phyloP scores from a whole-genome alignment of 1,140 invertebrate genomes.

The Eupeodes corollae region DNA sequence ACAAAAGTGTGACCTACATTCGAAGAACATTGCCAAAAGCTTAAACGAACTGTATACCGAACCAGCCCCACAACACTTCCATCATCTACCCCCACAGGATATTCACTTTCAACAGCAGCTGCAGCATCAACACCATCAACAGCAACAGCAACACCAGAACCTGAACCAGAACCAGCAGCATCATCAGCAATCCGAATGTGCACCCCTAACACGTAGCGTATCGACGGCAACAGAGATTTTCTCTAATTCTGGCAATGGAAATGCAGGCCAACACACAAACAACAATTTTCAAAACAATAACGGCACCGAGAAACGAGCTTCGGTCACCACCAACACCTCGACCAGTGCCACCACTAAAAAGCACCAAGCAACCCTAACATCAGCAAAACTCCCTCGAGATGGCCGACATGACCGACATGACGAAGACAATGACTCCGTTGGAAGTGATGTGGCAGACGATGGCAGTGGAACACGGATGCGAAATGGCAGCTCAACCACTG shows the following conservation, averaged over 20 bases:
- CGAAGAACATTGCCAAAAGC: slow-evolving; percentile 32
- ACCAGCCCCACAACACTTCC: background rate
- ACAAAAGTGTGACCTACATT: slow-evolving; percentile 28
- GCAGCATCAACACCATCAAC: background rate
- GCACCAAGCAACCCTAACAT: background rate
- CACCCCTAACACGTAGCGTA: slow-evolving; percentile 31
- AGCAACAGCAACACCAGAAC: background rate
- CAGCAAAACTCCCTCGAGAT: background rate
- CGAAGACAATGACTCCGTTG: background rate
- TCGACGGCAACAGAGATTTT: slow-evolving; percentile 34
- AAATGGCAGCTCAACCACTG: background rate
- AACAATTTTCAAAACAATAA: slow-evolving; percentile 1
- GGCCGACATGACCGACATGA: background rate
- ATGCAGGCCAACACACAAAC: background rate
- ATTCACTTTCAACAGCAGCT: slow-evolving; percentile 6
- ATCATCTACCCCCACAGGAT: slow-evolving; percentile 2
- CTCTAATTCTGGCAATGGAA: slow-evolving; percentile 1
- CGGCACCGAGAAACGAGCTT: background rate
- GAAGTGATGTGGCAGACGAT: slow-evolving; percentile 6
- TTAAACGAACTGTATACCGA: slow-evolving; percentile 33
- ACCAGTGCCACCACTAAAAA: background rate
- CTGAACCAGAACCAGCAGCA: background rate
- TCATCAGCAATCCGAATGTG: slow-evolving; percentile 21
- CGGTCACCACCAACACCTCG: background rate
- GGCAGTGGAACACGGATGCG: background rate